phyloP scores from a whole-genome alignment of 2,888 invertebrate species.

The Ormyrus rosae region DNA sequence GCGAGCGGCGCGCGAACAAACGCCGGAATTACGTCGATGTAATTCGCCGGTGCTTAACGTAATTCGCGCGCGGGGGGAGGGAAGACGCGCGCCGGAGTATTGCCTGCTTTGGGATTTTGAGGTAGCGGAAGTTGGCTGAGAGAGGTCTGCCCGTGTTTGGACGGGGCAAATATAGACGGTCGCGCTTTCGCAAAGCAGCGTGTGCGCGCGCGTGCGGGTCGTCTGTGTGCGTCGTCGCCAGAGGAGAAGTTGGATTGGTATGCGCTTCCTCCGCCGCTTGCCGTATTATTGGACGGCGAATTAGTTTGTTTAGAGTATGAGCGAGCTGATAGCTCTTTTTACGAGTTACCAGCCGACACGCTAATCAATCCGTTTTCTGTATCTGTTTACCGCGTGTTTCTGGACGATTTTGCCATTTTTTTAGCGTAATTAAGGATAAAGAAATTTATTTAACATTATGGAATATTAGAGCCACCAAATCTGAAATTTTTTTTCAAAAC shows the following conservation, averaged over 20 bases:
- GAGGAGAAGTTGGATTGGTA: neutral
- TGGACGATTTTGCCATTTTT: too few species aligned
- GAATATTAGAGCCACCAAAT: too few species aligned
- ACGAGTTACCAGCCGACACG: too few species aligned
- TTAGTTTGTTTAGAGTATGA: slow-evolving; percentile 20
- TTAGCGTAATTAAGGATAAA: too few species aligned
- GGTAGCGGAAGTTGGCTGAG: slow-evolving; percentile 18
- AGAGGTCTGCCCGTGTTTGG: slow-evolving; percentile 15
- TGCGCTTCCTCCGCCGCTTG: neutral
- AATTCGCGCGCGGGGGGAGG: neutral
- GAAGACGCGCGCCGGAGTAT: neutral
- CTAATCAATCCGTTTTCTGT: too few species aligned
- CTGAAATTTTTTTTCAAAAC: too few species aligned
- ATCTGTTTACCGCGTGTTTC: too few species aligned
- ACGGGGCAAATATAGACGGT: slow-evolving; percentile 16
- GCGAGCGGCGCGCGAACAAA: neutral
- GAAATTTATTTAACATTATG: too few species aligned
- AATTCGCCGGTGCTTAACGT: slow-evolving; percentile 32
- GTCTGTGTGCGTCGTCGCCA: neutral
- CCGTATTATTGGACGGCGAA: slow-evolving; percentile 3
- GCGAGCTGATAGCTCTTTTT: neutral
- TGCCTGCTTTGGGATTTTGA: slow-evolving; percentile 15
- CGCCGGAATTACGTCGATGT: slow-evolving; percentile 29
- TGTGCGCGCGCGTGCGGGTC: neutral
- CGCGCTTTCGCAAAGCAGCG: neutral